These are phyloP conservation scores for Falcunculus frontatus DNA, from an alignment of 2,113 vertebrate genomes.

Conservation along the genomic window DNA sequence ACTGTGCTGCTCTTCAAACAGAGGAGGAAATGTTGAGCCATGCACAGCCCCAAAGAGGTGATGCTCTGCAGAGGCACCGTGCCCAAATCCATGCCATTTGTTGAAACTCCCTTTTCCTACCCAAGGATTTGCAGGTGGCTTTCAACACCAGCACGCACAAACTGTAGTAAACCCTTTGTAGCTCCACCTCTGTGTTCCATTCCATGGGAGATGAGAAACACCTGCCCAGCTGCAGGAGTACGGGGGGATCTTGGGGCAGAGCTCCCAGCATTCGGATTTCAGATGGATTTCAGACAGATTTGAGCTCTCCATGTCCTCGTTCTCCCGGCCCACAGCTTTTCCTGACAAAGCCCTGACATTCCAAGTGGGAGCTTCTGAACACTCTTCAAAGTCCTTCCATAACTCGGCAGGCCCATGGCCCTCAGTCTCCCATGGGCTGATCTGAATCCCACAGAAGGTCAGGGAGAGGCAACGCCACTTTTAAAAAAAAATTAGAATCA, in stretches of 20 bases:
- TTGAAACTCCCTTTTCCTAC: background rate
- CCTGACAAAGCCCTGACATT: background rate
- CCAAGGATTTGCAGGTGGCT: background rate
- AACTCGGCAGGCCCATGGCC: background rate
- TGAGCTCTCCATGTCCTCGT: background rate
- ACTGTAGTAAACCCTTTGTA: background rate
- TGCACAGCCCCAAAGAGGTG: background rate
- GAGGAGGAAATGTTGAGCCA: background rate
- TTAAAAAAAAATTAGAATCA: background rate
- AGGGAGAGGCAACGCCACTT: background rate
- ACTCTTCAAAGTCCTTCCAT: background rate
- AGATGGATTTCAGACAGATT: background rate
- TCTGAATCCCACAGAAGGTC: rapidly evolving
- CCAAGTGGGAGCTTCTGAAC: background rate
- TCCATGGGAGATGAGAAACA: background rate
- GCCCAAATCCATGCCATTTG: background rate
- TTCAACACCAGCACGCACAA: rapidly evolving
- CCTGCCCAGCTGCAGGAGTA: rapidly evolving
- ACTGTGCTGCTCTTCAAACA: background rate
- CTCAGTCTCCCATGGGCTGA: background rate
- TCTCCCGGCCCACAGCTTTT: background rate
- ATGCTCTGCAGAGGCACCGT: background rate
- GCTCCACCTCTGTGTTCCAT: background rate
- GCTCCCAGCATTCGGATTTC: background rate
- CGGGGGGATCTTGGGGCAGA: background rate